These are phyloP conservation scores for Neopelma chrysocephalum DNA, from an alignment of 2,797 vertebrate species.

Conservation along the genomic window DNA sequence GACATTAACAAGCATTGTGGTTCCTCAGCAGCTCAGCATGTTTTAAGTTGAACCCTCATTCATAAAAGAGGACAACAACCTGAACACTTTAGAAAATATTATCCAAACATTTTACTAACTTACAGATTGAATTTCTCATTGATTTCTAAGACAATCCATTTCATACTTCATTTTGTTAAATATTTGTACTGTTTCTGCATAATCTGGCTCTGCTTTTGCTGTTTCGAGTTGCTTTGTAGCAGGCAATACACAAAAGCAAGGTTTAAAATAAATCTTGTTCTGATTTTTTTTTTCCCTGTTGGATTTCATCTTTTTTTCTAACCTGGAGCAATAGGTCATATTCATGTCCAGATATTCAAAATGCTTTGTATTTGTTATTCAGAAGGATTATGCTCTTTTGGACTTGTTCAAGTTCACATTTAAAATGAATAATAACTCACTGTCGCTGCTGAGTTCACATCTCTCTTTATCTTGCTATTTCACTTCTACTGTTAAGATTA, in stretches of 20 bases:
- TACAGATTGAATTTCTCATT: not conserved
- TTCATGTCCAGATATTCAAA: not conserved
- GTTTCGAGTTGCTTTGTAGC: not conserved
- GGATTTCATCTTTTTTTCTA: not conserved
- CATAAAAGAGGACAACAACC: not conserved
- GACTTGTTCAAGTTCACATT: not conserved
- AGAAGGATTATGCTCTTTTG: not conserved
- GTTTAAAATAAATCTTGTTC: not conserved
- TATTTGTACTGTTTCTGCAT: not conserved
- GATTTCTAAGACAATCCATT: not conserved
- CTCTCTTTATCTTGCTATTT: not conserved
- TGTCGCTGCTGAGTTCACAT: not conserved
- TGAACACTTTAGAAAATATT: not conserved
- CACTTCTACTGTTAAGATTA: not conserved
- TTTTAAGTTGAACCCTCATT: not conserved
- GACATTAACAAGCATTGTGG: constrained; percentile 39
- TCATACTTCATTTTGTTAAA: not conserved
- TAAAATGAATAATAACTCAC: not conserved
- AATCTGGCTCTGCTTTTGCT: not conserved
- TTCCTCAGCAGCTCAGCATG: not conserved
- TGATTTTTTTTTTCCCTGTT: not conserved
- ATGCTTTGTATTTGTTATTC: not conserved
- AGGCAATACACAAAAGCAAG: not conserved
- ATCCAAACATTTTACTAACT: not conserved
- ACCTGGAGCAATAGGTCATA: not conserved